These are phyloP conservation scores for Phymatocera aterrima DNA, from an alignment of 2,888 invertebrate genomes.

Conservation along the genomic window DNA sequence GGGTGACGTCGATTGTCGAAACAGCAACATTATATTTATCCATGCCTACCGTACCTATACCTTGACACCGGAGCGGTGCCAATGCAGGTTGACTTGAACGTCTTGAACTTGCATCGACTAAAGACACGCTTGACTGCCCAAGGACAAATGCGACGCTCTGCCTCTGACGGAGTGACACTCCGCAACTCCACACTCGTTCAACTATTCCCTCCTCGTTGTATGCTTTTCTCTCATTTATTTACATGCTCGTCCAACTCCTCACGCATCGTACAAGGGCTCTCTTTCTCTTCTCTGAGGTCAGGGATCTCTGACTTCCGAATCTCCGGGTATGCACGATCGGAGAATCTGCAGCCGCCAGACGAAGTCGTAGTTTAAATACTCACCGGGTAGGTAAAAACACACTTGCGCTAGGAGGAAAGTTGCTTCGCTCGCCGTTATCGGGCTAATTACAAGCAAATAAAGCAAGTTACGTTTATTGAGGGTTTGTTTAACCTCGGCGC, in stretches of 20 bases:
- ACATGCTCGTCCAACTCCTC: too few species aligned
- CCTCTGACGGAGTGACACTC: background rate
- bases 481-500: background rate
- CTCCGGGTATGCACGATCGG: too few species aligned
- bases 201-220: background rate
- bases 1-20: background rate
- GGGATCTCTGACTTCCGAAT: too few species aligned
- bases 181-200: background rate
- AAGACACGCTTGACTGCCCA: constrained; percentile 42
- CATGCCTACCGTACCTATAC: constrained; percentile 18
- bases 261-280: too few species aligned
- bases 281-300: too few species aligned
- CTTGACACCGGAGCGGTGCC: constrained; percentile 21
- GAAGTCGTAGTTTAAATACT: background rate
- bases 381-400: background rate
- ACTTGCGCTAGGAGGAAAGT: background rate
- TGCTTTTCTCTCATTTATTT: too few species aligned
- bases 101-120: constrained; percentile 38
- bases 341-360: background rate
- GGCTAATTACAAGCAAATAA: constrained; percentile 34
- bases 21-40: background rate
- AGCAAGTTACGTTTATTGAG: constrained; percentile 18
- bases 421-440: constrained; percentile 12
- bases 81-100: constrained; percentile 36
- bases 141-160: constrained; percentile 42